Base-by-base conservation (phyloP, 2,113 vertebrate genomes). In the Macaca mulatta region DNA sequence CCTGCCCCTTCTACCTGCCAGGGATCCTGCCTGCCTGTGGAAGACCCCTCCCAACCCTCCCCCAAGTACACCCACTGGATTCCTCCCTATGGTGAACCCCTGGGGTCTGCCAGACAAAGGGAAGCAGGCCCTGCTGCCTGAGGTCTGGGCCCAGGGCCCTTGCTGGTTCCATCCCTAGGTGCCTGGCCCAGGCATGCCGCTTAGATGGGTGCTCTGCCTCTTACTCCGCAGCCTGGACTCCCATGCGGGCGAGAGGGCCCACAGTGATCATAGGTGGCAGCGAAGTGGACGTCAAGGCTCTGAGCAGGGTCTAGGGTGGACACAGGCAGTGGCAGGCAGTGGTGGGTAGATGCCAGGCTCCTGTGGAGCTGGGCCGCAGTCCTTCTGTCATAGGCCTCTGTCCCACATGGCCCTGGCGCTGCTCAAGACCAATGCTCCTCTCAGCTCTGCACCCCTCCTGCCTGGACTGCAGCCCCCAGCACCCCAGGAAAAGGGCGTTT, bases 41-140 rank as follows among this genome's bases (percentile, higher is more conserved):
- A 12, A 80, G 64, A 78, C 18, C 82, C 9, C 48, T 69, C 4
- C 1, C 16, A 50, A 13, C 27, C 11, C 1, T 23, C 32, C 59
- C 12, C 0, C 12, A 8, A 14, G 10, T 1, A 20, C 0, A 13
- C 35, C 35, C 82, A 22, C 38, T 22, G 30, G 59, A 40, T 38
- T 13, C 40, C 50, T 50, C n/a, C 3, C 13, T 55, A 59, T 52
- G n/a, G 20, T 25, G 35, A 57, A 50, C 17, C 72, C n/a, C 3
- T 9, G 27, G 69, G 30, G 38, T 82, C 77, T 11, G 1, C 4
- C 0, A 1, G 52, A n/a, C 38, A 23, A 18, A 4, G 30, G 40
- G 64, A 35, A 25, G 27, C 27, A 32, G 35, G 50, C 48, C 50
- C 61, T 70, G 77, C 57, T 64, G 17, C 67, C 25, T 11, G 18